Base-by-base conservation (phyloP, 2,888 invertebrate species). In the Conistra vaccinii region DNA sequence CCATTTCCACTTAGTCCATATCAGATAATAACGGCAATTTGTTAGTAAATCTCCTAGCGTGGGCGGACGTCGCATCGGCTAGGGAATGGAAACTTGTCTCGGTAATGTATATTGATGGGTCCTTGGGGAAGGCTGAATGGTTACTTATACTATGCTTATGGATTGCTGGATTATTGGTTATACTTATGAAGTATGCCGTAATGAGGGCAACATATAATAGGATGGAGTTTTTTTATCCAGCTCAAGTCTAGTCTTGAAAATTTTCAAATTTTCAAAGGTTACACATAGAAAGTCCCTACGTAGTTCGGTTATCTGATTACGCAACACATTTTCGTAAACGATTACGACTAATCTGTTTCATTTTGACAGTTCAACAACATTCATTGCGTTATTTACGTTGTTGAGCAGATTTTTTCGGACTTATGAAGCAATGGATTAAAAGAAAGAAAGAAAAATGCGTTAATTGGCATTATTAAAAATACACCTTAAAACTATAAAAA, bases 21-120 rank as follows among this genome's bases (percentile, higher is more conserved):
- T n/a, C n/a, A n/a, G n/a, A n/a, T n/a, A 62, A 57, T 62, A 58
- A 29, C 32, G 51, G 69, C 39, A 76, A 76, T 83, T 79, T 75
- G 29, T 68, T 55, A 61, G 61, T 69, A 39, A 83, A 72, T 63
- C 60, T n/a, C 9, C 0, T 12, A 1, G 57, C 62, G 83, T 83
- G 73, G 80, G 83, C 67, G 75, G 57, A 45, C 62, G 26, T 69
- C 69, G 80, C 45, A 53, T 42, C 77, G 73, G 7, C 73, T 51
- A 17, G 74, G 80, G 83, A 69, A 48, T 53, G 48, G 35, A 57
- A 68, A 53, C 67, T 57, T 45, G 65, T 53, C 51, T 17, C 48
- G 63, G 71, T 80, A 83, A 83, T 80, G 29, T 79, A 69, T 83
- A 83, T 83, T 73, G 83, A 83, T 83, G 80, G 4, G 83, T 14